phyloP scores from a whole-genome alignment of 2,113 vertebrate species.

The Myotis lucifugus region DNA sequence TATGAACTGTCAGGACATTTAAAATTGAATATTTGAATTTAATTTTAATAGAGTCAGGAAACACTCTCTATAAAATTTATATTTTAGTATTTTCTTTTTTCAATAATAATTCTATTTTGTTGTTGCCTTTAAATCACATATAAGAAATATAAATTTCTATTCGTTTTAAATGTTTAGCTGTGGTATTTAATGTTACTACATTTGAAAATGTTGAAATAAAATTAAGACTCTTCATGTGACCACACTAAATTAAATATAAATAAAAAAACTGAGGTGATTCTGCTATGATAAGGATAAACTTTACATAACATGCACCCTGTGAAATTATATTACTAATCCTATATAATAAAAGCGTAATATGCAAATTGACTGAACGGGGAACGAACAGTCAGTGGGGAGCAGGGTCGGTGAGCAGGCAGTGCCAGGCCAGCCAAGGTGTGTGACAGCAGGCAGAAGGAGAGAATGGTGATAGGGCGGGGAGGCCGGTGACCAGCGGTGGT shows the following conservation, averaged over 20 bases:
- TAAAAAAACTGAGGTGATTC: constrained; percentile 30
- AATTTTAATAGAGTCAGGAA: not conserved
- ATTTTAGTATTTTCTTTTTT: not conserved
- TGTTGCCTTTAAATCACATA: constrained; percentile 25
- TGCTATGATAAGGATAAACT: constrained; percentile 46
- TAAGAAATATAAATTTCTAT: not conserved
- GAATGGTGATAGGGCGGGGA: too few species aligned
- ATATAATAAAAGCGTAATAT: too few species aligned
- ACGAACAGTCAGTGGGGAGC: too few species aligned
- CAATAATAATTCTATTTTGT: not conserved
- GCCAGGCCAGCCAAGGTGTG: too few species aligned
- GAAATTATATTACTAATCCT: not conserved
- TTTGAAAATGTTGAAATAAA: constrained; percentile 58
- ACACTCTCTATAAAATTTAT: not conserved
- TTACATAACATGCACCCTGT: constrained; percentile 38
- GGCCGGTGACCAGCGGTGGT: too few species aligned
- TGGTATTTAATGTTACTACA: not conserved
- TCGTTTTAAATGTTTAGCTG: constrained; percentile 32
- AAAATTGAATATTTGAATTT: constrained; percentile 51
- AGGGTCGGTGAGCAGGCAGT: too few species aligned
- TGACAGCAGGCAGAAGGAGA: too few species aligned
- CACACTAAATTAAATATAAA: constrained; percentile 51
- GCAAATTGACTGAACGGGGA: too few species aligned
- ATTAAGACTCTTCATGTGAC: constrained; percentile 33
- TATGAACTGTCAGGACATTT: not conserved